Evolutionary conservation across 2,888 invertebrate species (phyloP).

Genomic region (Protophormia terraenovae): DNA sequence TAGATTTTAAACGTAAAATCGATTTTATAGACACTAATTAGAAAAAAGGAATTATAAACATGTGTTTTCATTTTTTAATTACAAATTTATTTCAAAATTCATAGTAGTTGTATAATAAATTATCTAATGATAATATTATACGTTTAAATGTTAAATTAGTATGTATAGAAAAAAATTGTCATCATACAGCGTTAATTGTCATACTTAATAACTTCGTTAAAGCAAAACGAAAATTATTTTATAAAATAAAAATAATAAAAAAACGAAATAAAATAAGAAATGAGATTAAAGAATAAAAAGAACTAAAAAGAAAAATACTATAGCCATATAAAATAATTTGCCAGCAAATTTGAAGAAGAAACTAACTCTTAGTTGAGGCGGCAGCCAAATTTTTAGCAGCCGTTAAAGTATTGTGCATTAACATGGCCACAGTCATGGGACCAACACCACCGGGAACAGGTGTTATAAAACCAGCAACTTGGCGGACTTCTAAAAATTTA

Average conservation of each 20-base stretch:
- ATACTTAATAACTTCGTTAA: background rate
- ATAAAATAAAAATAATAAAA: background rate
- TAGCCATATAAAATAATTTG: conserved; percentile 9
- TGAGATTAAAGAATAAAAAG: conserved; percentile 13
- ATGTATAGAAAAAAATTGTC: background rate
- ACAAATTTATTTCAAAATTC: too few species aligned
- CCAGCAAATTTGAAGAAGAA: conserved; percentile 1
- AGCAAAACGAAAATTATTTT: background rate
- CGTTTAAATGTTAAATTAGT: background rate
- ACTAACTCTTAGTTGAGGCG: conserved; percentile 28
- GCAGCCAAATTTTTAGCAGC: conserved; percentile 84
- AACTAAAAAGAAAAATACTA: conserved; percentile 55
- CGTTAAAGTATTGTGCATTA: conserved; percentile 93
- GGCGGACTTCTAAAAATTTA: conserved; percentile 86
- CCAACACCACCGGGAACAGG: conserved; percentile 97
- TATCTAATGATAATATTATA: background rate
- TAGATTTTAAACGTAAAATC: too few species aligned
- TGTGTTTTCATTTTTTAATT: too few species aligned
- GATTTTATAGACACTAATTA: too few species aligned
- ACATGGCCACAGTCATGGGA: conserved; percentile 96
- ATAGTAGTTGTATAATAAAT: too few species aligned
- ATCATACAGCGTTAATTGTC: background rate
- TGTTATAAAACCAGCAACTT: conserved; percentile 92
- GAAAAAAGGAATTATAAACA: too few species aligned
- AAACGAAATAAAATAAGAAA: conserved; percentile 1